Base-by-base conservation (phyloP, 2,797 vertebrate genomes). In the Parambassis ranga region DNA sequence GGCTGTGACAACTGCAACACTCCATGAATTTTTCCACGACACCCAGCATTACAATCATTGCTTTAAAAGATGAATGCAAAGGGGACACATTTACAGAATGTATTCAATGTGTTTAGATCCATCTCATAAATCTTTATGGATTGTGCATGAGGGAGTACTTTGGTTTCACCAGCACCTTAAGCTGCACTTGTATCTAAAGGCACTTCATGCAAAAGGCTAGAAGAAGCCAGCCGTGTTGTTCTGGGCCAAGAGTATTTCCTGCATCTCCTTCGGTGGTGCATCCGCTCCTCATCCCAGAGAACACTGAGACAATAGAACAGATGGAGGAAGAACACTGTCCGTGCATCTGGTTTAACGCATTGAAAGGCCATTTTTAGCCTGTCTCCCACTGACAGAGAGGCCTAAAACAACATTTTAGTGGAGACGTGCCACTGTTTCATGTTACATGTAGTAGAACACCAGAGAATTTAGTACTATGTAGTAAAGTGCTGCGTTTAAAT, bases 261-360 rank as follows among this genome's bases (percentile, higher is more conserved):
- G 86, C 84, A 65, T 87, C 87, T 89, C 87, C 81, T 88, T 88
- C 68, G 47, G 90, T 67, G 79, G 81, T 68, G 84, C 90, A 90
- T 93, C 91, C 91, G 90, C 82, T 90, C 60, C 79, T 90, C 83
- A 84, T 89, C 86, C 80, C 84, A 75, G 65, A 90, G 81, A 92
- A 88, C 83, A 66, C 78, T 4, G 59, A 90, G 83, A 91, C 92
- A 92, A 91, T 92, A 69, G 91, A 85, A 85, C 90, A 91, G 90
- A 90, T 91, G 90, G 86, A 90, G 91, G 92, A 92, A 93, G 83
- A 89, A 76, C 74, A 86, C 85, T 82, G 86, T 90, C 84, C 72
- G 67, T 79, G 86, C 90, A 91, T 92, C 90, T 93, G 90, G 79
- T 90, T 84, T 82, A 92, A 87, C 76, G 86, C 77, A 88, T 80